Evolutionary conservation across 2,113 vertebrate species (phyloP), one percentile per base, ranked within the genome.

Genomic region (Leptodactylus fuscus): DNA sequence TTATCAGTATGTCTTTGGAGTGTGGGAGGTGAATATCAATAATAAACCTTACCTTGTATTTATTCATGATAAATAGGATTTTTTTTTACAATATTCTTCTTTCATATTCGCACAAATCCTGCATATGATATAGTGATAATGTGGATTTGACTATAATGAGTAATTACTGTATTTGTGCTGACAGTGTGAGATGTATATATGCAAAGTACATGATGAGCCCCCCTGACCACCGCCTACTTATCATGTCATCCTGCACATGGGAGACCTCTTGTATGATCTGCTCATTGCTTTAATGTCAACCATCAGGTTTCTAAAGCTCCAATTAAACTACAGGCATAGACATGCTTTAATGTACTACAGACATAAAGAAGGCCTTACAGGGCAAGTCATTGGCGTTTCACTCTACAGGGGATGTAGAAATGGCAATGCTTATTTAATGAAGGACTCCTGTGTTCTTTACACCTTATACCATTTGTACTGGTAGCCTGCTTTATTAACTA

Each of bases 141-240:
- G 4, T 2, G 32, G 4, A 18, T 41, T 79, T 55, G n/a, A 38
- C 38, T 78, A 55, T 41, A 38, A 55, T 38, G 7, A 78, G 49
- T 78, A 58, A 78, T 58, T 78, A 58, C 34, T 55, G 10, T 60
- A 10, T 58, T 79, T 51, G 2, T 34, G 48, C 20, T 36, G 24
- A 58, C 76, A 41, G 20, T 41, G 12, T 79, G 34, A 58, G 51
- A 58, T n/a, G n/a, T n/a, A n/a, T n/a, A n/a, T n/a, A n/a, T n/a
- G n/a, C n/a, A n/a, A n/a, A n/a, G n/a, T n/a, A n/a, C n/a, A n/a
- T n/a, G n/a, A n/a, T n/a, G n/a, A n/a, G n/a, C n/a, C n/a, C n/a
- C 34, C 53, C 20, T 38, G 76, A 60, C 76, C 51, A 58, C 11
- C 53, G 24, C 46, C 76, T 36, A 41, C 75, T 78, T 60, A 79